Conservation (phyloP, 2,888 invertebrate species). For the Lamellibrachia satsuma region DNA sequence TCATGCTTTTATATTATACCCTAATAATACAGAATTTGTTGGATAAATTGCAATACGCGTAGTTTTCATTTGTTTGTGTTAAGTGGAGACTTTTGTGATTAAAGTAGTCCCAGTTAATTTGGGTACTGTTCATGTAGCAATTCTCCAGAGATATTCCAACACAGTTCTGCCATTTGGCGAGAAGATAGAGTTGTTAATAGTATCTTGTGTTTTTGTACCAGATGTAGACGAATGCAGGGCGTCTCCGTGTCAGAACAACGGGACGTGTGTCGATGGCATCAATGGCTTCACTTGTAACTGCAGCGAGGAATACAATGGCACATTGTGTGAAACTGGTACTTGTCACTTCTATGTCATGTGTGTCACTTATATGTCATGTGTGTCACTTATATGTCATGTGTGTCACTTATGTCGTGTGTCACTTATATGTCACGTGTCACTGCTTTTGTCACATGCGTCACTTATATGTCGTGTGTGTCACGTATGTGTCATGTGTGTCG, state of each 20-base stretch:
- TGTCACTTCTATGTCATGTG: neutral
- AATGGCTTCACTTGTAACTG: neutral
- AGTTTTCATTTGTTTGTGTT: no score
- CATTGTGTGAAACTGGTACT: neutral
- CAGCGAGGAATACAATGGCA: neutral
- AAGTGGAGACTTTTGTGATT: no score
- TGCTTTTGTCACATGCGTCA: no score
- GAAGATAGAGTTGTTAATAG: neutral
- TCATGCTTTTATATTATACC: no score
- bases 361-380: no score
- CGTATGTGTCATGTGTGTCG: no score
- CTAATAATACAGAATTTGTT: no score
- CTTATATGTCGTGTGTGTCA: no score
- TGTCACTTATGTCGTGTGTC: no score
- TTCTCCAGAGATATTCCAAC: neutral
- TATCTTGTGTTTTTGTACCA: neutral
- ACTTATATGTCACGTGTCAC: no score
- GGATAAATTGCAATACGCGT: no score
- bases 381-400: no score
- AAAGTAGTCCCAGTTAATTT: neutral
- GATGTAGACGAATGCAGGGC: neutral
- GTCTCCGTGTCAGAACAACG: neutral
- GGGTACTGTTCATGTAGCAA: neutral
- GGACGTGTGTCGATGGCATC: neutral
- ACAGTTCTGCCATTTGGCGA: neutral